A percentile compares a stretch with the other conserved stretches of the same genome.
Evolutionary conservation across 2,888 invertebrate species (phyloP).

Genomic region (Hesperia comma): DNA sequence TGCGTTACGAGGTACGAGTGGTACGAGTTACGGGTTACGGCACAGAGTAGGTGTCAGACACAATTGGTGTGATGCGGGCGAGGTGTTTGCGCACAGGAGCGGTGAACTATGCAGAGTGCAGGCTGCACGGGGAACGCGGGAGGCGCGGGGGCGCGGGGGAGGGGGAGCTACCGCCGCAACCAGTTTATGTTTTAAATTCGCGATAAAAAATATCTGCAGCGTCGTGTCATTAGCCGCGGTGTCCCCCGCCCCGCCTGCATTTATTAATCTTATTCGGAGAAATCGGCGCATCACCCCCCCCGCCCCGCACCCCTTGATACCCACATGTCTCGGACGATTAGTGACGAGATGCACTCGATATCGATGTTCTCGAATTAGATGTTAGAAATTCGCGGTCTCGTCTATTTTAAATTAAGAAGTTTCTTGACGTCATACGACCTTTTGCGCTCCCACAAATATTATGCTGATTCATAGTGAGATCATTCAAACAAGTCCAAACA

Average conservation of each 20-base stretch:
- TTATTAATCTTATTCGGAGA: slow-evolving; percentile 81
- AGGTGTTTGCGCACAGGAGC: slow-evolving; percentile 49
- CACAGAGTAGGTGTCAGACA: slow-evolving; percentile 49
- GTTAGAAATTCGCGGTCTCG: slow-evolving; percentile 8
- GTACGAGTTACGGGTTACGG: background rate
- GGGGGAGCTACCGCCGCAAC: slow-evolving; percentile 57
- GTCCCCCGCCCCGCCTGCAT: slow-evolving; percentile 63
- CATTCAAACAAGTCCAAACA: background rate
- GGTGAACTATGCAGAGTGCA: slow-evolving; percentile 56
- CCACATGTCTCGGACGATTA: slow-evolving; percentile 42
- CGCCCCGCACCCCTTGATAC: slow-evolving; percentile 40
- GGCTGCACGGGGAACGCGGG: slow-evolving; percentile 36
- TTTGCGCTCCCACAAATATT: background rate
- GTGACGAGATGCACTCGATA: slow-evolving; percentile 38
- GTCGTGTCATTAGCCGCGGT: slow-evolving; percentile 77
- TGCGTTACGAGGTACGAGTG: slow-evolving; percentile 8
- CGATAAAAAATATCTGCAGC: slow-evolving; percentile 79
- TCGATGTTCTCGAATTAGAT: slow-evolving; percentile 28
- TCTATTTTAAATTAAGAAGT: too few species aligned
- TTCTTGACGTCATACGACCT: background rate
- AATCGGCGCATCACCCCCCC: slow-evolving; percentile 72
- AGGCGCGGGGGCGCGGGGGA: slow-evolving; percentile 32
- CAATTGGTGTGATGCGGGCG: slow-evolving; percentile 52
- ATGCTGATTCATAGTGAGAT: background rate
- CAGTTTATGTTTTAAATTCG: slow-evolving; percentile 79